phyloP scores from a whole-genome alignment of 2,113 vertebrate genomes.

The Chlorocebus sabaeus region DNA sequence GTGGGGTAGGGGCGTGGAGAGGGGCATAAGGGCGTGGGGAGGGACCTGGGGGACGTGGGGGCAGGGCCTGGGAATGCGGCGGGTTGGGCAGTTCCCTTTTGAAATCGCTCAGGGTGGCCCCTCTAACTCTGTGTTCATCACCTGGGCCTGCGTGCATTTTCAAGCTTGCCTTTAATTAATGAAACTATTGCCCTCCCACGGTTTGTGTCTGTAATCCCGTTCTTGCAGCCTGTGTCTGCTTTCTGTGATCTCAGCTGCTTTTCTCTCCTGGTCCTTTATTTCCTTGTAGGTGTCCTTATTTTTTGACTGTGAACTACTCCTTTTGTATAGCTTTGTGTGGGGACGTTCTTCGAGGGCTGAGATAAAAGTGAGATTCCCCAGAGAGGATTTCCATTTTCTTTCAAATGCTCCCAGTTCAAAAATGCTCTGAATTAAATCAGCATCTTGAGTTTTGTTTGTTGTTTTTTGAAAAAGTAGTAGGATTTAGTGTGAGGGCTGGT shows the following conservation, averaged over 20 bases:
- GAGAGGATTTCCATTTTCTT: neutral
- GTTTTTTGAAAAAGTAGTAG: neutral
- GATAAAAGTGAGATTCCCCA: neutral
- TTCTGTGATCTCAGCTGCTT: no score
- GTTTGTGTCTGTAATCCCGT: fast-evolving
- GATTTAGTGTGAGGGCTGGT: neutral
- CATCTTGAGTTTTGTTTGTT: neutral
- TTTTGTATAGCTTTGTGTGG: neutral
- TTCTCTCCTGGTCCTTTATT: neutral
- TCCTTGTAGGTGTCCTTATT: neutral
- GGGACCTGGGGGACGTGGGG: no score
- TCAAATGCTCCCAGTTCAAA: neutral
- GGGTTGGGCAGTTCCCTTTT: fast-evolving
- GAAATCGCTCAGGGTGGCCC: fast-evolving
- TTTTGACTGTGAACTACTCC: neutral
- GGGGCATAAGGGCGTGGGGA: fast-evolving
- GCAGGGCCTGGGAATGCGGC: neutral
- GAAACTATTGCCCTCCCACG: neutral
- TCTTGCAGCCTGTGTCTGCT: neutral
- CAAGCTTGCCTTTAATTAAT: neutral
- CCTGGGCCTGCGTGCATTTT: neutral
- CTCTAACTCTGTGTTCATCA: neutral
- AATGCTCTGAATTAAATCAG: neutral
- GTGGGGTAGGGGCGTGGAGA: no score
- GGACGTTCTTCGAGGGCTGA: neutral